Evolutionary conservation across 2,888 invertebrate species (phyloP).

Genomic region (Lutraria lutraria): DNA sequence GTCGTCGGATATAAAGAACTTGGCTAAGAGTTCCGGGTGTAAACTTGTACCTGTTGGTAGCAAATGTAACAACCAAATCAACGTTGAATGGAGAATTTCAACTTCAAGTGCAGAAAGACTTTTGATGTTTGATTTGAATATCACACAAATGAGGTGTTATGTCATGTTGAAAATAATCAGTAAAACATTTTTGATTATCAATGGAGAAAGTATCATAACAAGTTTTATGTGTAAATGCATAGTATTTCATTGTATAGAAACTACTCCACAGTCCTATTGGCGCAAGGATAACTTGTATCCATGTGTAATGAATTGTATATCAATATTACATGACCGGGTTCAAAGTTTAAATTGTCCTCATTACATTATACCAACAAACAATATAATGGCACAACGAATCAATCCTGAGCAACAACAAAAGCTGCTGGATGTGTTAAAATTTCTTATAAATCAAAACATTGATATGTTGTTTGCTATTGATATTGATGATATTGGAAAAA

Average conservation of each 20-base stretch:
- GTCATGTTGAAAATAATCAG: conserved; percentile 21
- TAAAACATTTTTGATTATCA: neutral
- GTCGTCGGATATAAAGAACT: neutral
- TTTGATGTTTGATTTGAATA: conserved; percentile 23
- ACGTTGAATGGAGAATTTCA: conserved; percentile 32
- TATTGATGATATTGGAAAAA: conserved; percentile 17
- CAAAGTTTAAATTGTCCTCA: conserved; percentile 23
- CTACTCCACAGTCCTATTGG: neutral
- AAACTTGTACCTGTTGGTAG: conserved; percentile 28
- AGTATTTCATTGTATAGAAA: conserved; percentile 10
- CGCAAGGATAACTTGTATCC: neutral
- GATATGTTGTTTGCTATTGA: neutral
- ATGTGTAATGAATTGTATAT: neutral
- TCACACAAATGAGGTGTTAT: conserved; percentile 2
- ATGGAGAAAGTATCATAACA: neutral
- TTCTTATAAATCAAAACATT: neutral
- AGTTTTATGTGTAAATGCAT: conserved; percentile 17
- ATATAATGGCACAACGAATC: conserved; percentile 12
- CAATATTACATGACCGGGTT: neutral
- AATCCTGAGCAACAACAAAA: neutral
- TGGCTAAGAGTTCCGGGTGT: neutral
- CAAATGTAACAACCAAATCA: neutral
- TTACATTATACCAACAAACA: conserved; percentile 27
- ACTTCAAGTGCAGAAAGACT: conserved; percentile 17
- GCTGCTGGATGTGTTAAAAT: neutral